These are phyloP conservation scores for Zaprionus nigranus DNA, from an alignment of 1,140 invertebrate genomes.

Conservation along the genomic window DNA sequence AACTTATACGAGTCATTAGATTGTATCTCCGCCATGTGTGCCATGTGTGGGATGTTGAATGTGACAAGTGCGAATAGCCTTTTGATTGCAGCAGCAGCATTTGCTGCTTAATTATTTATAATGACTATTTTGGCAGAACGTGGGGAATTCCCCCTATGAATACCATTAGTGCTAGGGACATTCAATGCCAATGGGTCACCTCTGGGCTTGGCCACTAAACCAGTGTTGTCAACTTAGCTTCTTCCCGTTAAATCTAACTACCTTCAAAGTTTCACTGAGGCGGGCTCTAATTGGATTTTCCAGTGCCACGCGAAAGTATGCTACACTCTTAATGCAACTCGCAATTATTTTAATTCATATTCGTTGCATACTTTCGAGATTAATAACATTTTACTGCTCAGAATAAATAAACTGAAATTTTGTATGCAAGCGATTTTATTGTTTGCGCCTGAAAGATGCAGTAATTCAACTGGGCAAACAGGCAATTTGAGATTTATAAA, in stretches of 20 bases:
- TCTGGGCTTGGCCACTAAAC: too few relatives aligned
- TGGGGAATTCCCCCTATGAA: constrained; percentile 31
- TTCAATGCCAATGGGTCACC: constrained; percentile 17
- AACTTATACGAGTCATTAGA: constrained; percentile 67
- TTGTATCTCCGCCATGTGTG: constrained; percentile 50
- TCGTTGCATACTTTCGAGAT: constrained; percentile 53
- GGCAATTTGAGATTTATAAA: constrained; percentile 42
- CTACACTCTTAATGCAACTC: too few relatives aligned
- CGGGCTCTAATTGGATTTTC: too few relatives aligned
- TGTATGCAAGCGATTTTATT: too few relatives aligned
- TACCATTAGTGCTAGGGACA: constrained; percentile 7
- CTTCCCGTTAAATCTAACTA: too few relatives aligned
- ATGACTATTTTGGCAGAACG: constrained; percentile 33
- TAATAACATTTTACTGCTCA: background rate
- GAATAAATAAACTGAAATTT: too few relatives aligned
- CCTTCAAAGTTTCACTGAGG: too few relatives aligned
- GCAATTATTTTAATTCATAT: constrained; percentile 8
- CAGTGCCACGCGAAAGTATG: too few relatives aligned
- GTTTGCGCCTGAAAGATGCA: too few relatives aligned
- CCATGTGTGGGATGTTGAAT: background rate
- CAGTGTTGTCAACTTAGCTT: too few relatives aligned
- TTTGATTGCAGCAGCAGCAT: constrained; percentile 35
- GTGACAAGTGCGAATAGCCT: constrained; percentile 28
- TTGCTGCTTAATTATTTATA: constrained; percentile 59
- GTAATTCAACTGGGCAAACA: constrained; percentile 18